Base-by-base conservation (phyloP, 2,113 vertebrate genomes). In the Balaeniceps rex region DNA sequence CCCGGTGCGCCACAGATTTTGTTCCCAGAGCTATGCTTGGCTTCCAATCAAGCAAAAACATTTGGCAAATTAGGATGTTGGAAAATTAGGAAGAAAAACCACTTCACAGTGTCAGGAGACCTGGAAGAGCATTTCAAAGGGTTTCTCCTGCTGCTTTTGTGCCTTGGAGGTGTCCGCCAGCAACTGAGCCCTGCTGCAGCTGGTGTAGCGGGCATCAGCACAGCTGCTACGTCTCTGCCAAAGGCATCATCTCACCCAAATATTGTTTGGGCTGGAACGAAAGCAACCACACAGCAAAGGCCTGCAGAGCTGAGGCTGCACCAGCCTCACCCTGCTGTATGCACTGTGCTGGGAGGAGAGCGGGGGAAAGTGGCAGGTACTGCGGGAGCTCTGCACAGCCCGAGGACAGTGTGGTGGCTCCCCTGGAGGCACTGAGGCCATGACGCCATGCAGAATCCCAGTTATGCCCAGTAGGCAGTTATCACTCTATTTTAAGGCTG, bases 1-100 rank as follows among this genome's bases (percentile, higher is more conserved):
- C 65, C 29, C 1, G 0, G 36, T 28, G 28, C 42, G 72, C 46
- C 34, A 69, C 25, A 40, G 66, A 57, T 66, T 86, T 88, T 74
- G 19, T 54, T 77, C 61, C 75, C 34, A 57, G 92, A 57, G 66
- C 82, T 90, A 12, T 68, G 46, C 17, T 86, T 94, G 79, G 68
- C 79, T 61, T 88, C 58, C 40, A 83, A 36, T 86, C 71, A 88
- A 90, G 40, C 22, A 42, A 74, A 95, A 97, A 80, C 7, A 40
- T 72, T 61, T 79, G 54, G 54, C 58, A 92, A 88, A 61, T 83
- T 54, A 69, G 22, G 36, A 69, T 77, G 46, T 25, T 72, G 22
- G 66, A 83, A 85, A 90, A 92, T 65, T 18, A 80, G 28, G 66
- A 65, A 61, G 49, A 88, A 85, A 83, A 31, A 14, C 3, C 63